phyloP scores from a whole-genome alignment of 2,888 invertebrate species.

The Asteroscopus sphinx region DNA sequence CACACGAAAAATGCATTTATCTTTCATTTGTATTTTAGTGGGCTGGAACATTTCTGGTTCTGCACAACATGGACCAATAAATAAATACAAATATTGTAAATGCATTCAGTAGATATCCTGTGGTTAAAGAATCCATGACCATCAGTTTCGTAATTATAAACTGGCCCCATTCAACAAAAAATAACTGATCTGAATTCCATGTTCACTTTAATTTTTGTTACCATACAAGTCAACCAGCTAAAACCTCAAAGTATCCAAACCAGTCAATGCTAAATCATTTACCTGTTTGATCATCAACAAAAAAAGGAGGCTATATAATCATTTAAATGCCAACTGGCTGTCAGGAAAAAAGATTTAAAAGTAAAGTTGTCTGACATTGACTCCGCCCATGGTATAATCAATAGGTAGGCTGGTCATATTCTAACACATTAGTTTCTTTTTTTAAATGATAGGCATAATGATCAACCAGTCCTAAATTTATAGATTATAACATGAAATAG shows the following conservation, averaged over 20 bases:
- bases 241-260: constrained; percentile 14
- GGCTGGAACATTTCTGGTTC: no score
- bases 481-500: constrained; percentile 28
- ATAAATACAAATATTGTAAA: constrained; percentile 8
- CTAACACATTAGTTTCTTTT: neutral
- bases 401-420: constrained; percentile 2
- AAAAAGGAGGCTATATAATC: neutral
- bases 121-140: neutral
- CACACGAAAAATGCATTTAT: no score
- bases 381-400: constrained; percentile 15
- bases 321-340: neutral
- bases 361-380: neutral
- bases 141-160: neutral
- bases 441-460: neutral
- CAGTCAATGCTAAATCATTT: constrained; percentile 7
- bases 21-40: no score
- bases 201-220: constrained; percentile 7
- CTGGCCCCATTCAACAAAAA: neutral
- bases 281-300: constrained; percentile 7
- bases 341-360: neutral
- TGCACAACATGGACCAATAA: no score
- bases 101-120: constrained; percentile 26
- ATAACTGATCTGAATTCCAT: neutral
- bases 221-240: neutral
- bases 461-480: neutral